Evolutionary conservation across 2,113 vertebrate genomes (phyloP), one percentile per base, ranked within the genome.

Genomic region (Triplophysa tibetana): DNA sequence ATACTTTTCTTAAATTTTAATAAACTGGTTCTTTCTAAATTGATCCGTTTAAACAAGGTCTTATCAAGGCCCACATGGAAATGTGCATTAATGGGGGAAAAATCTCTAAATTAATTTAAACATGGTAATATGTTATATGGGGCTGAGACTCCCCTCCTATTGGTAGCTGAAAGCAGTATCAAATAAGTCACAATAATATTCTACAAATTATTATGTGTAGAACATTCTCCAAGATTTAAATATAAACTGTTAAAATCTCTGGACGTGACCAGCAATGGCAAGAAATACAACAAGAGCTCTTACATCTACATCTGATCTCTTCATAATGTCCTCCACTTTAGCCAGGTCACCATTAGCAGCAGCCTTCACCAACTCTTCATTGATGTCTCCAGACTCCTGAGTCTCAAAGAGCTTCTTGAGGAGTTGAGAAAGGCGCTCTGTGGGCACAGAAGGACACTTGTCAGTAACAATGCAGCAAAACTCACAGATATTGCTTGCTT

Each of bases 391-490:
- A 1, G 97, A 99, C 88, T 99, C 98, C 87, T 99, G 98, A 0
- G 98, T 99, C 95, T 99, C 98, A 89, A 99, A 99, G 61, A 99
- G 89, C 86, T 99, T 99, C 91, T 99, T 99, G 88, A 99, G 90
- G 45, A 99, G 90, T 88, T 99, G 97, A 52, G 98, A 99, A 60
- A 99, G 90, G 80, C 98, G 96, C 90, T 99, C 98, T 99, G 81
- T 17, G 89, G 87, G 87, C 73, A 88, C 2, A 77, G 17, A 26
- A 11, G 61, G 24, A 67, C 21, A 33, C 21, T 29, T 63, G 62
- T 63, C 43, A 65, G n/a, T 43, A 29, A 10, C 50, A 41, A 2
- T 75, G n/a, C 23, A 75, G 72, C 26, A 23, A 62, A 38, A 12
- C 16, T 19, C 38, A 48, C 14, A 54, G 45, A 70, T 24, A 19